Evolutionary conservation across 1,140 invertebrate species (phyloP), one percentile per base, ranked within the genome.

Genomic region (Drosophila biarmipes): DNA sequence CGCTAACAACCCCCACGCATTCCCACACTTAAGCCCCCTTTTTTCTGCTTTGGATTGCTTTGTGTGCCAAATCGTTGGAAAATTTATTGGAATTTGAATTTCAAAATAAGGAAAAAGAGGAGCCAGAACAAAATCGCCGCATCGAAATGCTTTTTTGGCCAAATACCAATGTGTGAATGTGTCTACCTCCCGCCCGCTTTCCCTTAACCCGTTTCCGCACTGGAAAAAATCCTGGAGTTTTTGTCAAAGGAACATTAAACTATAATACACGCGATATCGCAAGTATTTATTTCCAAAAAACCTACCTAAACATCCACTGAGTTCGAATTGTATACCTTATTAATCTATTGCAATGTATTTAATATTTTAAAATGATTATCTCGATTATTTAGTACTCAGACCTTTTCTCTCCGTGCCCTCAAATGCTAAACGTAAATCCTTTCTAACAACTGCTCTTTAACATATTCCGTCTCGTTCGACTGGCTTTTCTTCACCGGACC

Each of bases 81-180:
- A 89, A 89, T 89, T 89, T 89, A 90, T 89, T 89, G 78, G 78
- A 87, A 89, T 89, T 89, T 89, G 84, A 89, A 89, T 84, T 89
- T 90, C 84, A 84, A 87, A 87, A 87, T 79, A 73, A 40, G 61
- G 43, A 40, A 73, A 45, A 45, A 59, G 15, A 21, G 27, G 17
- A 53, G 37, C 43, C 38, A 24, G 27, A 53, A 19, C 71, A 49
- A 84, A 89, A 89, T 82, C 79, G 84, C 66, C 72, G 79, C 79
- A 80, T 85, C 63, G 48, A 81, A 89, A 82, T 78, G 48, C 62
- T 67, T 64, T 77, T 56, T 62, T 87, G 74, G 78, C 82, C 68
- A 78, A 74, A 89, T 87, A 80, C 79, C 84, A 87, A 84, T 79
- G 84, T 84, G 78, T 87, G 64, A 78, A 78, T 57, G 51, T 49